Percentiles rank a stretch among this genome's conserved stretches.
phyloP scores from a whole-genome alignment of 2,113 vertebrate species.

The Cryptotis parvus region DNA sequence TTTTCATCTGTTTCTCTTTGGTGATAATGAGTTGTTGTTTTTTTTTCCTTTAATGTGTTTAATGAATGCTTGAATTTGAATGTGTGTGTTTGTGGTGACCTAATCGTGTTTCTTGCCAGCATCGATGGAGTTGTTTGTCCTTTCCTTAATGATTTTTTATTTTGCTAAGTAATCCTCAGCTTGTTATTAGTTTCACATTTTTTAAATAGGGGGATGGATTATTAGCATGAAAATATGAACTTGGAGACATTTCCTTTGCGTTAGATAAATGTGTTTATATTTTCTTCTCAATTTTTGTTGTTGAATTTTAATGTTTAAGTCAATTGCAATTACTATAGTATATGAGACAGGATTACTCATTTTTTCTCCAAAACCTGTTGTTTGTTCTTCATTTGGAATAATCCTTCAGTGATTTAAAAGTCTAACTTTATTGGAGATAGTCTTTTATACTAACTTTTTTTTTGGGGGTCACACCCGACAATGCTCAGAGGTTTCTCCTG shows the following conservation, averaged over 20 bases:
- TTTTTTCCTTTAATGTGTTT: not conserved
- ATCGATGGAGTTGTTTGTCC: not conserved
- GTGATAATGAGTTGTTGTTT: not conserved
- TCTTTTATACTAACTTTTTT: slow-evolving; percentile 24
- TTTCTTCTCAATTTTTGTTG: not conserved
- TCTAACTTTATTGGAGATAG: not conserved
- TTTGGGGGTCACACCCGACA: too few species aligned
- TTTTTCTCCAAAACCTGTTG: slow-evolving; percentile 5
- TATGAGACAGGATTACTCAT: not conserved
- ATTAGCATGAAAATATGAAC: not conserved
- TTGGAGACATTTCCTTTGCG: not conserved
- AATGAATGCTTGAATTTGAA: slow-evolving; percentile 3
- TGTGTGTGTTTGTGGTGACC: too few species aligned
- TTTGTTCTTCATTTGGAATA: not conserved
- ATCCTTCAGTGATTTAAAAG: slow-evolving; percentile 34
- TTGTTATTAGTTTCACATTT: not conserved
- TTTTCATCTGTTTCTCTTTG: not conserved
- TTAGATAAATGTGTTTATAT: slow-evolving; percentile 2
- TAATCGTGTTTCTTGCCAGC: not conserved
- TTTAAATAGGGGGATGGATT: not conserved
- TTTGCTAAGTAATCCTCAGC: not conserved
- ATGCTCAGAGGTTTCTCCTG: too few species aligned
- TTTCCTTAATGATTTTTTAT: not conserved
- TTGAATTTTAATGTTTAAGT: not conserved
- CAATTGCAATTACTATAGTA: not conserved